Percentiles rank a stretch among this genome's conserved stretches.
phyloP scores from a whole-genome alignment of 64 coral and sea anemone species.

The Pocillopora damicornis region DNA sequence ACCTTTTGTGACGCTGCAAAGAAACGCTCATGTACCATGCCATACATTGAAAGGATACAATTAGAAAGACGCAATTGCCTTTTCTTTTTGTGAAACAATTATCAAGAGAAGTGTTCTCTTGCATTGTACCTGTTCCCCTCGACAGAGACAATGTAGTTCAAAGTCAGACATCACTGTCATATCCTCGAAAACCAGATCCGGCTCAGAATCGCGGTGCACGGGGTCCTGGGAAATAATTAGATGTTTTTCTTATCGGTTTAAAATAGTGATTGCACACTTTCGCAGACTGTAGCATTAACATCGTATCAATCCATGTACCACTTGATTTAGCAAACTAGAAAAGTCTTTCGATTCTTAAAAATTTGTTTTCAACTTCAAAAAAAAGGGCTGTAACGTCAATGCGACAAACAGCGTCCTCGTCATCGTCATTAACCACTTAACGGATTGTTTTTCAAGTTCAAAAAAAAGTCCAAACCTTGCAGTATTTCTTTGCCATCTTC shows the following conservation, averaged over 20 bases:
- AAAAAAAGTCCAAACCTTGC: constrained; percentile 43
- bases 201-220: constrained; percentile 74
- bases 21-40: no score
- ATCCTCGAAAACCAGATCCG: constrained; percentile 90
- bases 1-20: no score
- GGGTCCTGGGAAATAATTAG: constrained; percentile 52
- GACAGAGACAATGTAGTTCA: constrained; percentile 81
- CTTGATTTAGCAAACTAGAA: no score
- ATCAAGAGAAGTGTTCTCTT: background rate
- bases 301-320: no score
- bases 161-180: constrained; percentile 99
- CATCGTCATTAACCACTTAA: background rate
- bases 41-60: no score
- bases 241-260: no score
- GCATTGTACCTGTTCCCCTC: constrained; percentile 54
- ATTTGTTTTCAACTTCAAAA: background rate
- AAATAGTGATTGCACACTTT: no score
- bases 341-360: background rate
- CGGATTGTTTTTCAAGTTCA: background rate
- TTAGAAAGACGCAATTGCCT: background rate
- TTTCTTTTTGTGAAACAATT: background rate
- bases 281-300: no score
- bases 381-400: background rate
- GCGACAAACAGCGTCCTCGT: background rate
- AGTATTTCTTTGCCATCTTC: constrained; percentile 89